Evolutionary conservation across 2,113 vertebrate genomes (phyloP).

Genomic region (Pygoscelis antarcticus): DNA sequence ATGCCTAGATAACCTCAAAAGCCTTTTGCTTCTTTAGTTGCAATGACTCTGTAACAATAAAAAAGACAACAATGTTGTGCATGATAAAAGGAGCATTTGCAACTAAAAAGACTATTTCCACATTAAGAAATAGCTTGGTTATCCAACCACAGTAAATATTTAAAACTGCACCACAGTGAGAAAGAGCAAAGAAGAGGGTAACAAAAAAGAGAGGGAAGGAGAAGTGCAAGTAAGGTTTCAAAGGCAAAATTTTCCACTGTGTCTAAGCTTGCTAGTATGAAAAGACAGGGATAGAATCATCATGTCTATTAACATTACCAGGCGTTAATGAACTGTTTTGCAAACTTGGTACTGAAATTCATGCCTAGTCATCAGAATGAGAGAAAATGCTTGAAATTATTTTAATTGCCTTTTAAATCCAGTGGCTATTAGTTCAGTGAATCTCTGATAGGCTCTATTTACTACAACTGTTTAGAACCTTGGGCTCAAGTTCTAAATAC

Average conservation of each 20-base stretch:
- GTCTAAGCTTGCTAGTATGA: not conserved
- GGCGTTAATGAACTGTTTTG: not conserved
- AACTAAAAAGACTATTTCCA: conserved; percentile 41
- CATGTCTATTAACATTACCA: not conserved
- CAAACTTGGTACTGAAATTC: not conserved
- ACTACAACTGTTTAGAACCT: not conserved
- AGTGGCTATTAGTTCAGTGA: not conserved
- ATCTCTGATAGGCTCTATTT: not conserved
- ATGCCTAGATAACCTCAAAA: not conserved
- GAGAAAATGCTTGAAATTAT: not conserved
- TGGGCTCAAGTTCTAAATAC: not conserved
- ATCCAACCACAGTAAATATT: conserved; percentile 14
- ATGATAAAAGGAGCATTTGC: conserved; percentile 49
- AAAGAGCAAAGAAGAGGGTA: not conserved
- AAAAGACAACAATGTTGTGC: conserved; percentile 28
- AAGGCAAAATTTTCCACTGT: not conserved
- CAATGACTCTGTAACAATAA: not conserved
- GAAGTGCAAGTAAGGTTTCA: not conserved
- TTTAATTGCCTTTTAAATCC: not conserved
- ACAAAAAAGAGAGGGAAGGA: not conserved
- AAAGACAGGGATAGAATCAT: not conserved
- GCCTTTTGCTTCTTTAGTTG: conserved; percentile 32
- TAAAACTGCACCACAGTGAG: not conserved
- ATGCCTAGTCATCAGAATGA: not conserved
- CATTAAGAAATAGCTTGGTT: not conserved